A percentile compares a stretch with the other conserved stretches of the same genome.
These are phyloP conservation scores for Spodoptera exigua DNA, from an alignment of 2,888 invertebrate species.

Conservation along the genomic window DNA sequence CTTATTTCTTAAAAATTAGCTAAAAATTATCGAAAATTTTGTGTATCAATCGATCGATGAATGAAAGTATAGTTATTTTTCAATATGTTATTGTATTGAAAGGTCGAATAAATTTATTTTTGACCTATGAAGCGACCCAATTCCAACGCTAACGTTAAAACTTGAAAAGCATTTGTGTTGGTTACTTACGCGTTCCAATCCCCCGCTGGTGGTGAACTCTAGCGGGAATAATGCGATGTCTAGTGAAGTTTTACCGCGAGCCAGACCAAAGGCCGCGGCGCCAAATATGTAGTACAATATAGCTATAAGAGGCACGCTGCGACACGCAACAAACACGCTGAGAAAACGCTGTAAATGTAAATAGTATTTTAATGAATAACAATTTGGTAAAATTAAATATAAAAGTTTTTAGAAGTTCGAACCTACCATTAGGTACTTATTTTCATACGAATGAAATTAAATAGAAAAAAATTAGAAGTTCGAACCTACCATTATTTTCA, in stretches of 20 bases:
- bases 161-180: no score
- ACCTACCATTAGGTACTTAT: no score
- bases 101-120: no score
- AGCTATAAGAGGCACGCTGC: constrained; percentile 76
- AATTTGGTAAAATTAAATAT: not conserved
- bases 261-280: constrained; percentile 89
- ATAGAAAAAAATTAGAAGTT: not conserved
- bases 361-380: no score
- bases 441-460: constrained; percentile 56
- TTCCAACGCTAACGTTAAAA: no score
- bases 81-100: no score
- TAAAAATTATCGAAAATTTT: no score
- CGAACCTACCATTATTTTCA: constrained; percentile 62
- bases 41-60: no score
- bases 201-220: constrained; percentile 92
- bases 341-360: constrained; percentile 59
- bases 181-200: constrained; percentile 88
- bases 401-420: constrained; percentile 1
- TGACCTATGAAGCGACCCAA: no score
- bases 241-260: constrained; percentile 82
- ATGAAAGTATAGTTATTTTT: no score
- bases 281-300: constrained; percentile 90
- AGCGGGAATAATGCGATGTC: constrained; percentile 91
- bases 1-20: no score
- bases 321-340: constrained; percentile 78